These are phyloP conservation scores for Volucella zonaria DNA, from an alignment of 2,888 invertebrate species.

Conservation along the genomic window DNA sequence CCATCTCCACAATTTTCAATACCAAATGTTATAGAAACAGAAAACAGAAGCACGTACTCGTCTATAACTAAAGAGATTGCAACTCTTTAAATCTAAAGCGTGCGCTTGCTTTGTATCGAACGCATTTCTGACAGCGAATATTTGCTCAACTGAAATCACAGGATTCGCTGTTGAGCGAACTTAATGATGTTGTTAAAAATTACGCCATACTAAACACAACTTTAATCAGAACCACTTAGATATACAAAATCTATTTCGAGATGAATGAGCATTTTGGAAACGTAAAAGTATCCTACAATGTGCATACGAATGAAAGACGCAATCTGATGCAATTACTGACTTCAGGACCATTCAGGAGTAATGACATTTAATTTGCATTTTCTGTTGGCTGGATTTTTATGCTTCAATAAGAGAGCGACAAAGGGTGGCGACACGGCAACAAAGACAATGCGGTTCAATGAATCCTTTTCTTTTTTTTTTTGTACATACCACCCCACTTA, in stretches of 20 bases:
- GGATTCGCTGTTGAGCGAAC: constrained; percentile 12
- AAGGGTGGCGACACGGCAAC: neutral
- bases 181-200: constrained; percentile 63
- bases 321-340: neutral
- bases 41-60: neutral
- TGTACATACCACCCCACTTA: no score
- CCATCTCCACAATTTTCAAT: constrained; percentile 48
- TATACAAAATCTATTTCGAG: neutral
- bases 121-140: constrained; percentile 61
- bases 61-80: constrained; percentile 25
- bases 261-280: no score
- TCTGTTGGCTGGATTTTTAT: constrained; percentile 59
- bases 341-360: constrained; percentile 35
- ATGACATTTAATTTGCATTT: constrained; percentile 67
- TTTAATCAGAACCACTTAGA: constrained; percentile 54
- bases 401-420: constrained; percentile 14
- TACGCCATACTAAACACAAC: constrained; percentile 29
- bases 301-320: neutral
- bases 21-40: constrained; percentile 5
- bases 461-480: constrained; percentile 21
- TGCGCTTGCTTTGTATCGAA: constrained; percentile 33
- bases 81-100: neutral
- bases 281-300: neutral
- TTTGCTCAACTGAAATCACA: neutral
- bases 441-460: constrained; percentile 59